A percentile compares a stretch with the other conserved stretches of the same genome.
Evolutionary conservation across 2,113 vertebrate genomes (phyloP).

Genomic region (Calyptomena viridis): DNA sequence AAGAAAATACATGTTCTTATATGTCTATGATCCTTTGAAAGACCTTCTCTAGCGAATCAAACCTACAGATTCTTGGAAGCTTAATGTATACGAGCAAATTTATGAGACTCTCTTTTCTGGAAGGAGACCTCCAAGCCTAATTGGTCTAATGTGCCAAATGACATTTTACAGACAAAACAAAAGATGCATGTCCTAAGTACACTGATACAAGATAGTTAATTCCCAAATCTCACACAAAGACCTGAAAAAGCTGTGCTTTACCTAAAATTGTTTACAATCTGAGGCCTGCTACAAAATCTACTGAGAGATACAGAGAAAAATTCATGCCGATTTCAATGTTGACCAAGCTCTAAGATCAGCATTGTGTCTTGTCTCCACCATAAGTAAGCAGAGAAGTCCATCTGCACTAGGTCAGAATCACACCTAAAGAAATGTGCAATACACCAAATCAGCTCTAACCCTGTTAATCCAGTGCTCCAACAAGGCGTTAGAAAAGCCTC

Average conservation of each 20-base stretch:
- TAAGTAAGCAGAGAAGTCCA: background rate
- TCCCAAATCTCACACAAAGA: background rate
- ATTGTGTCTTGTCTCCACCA: background rate
- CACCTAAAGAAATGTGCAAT: fast-evolving
- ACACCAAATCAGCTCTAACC: background rate
- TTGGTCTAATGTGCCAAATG: background rate
- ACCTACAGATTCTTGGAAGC: background rate
- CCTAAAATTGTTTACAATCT: background rate
- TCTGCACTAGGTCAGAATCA: background rate
- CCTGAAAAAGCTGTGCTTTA: background rate
- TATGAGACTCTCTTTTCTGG: background rate
- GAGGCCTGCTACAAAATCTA: background rate
- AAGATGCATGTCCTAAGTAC: background rate
- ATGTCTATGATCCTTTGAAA: background rate
- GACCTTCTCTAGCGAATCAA: background rate
- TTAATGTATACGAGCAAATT: background rate
- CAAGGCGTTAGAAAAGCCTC: background rate
- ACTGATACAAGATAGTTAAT: background rate
- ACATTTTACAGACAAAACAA: background rate
- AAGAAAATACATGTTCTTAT: background rate
- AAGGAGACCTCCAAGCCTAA: background rate
- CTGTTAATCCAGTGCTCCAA: background rate
- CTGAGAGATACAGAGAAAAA: background rate
- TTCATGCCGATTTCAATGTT: background rate
- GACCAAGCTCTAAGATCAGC: background rate